A percentile compares a stretch with the other conserved stretches of the same genome.
Evolutionary conservation across 2,113 vertebrate genomes (phyloP).

Genomic region (Elephantulus edwardii): DNA sequence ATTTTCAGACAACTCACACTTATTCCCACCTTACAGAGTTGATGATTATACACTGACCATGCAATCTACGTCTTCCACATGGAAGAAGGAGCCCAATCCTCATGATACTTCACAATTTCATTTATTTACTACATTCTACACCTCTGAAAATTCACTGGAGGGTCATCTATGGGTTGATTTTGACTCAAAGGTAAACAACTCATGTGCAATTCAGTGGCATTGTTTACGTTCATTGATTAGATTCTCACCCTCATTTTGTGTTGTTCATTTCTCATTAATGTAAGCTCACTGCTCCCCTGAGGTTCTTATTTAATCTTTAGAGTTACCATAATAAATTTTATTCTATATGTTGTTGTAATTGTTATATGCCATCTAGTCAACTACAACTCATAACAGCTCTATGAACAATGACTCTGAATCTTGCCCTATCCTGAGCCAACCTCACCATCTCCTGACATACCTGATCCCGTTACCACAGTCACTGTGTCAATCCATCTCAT

Average conservation of each 20-base stretch:
- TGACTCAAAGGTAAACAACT: too few relatives aligned
- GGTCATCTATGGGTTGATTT: too few relatives aligned
- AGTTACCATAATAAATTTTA: neutral
- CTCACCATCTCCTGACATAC: too few relatives aligned
- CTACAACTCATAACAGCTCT: too few relatives aligned
- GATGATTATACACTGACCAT: neutral
- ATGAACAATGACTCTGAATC: too few relatives aligned
- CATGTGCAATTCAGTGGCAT: neutral
- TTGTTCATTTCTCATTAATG: neutral
- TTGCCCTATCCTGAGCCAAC: too few relatives aligned
- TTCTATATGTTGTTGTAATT: too few relatives aligned
- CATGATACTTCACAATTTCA: neutral
- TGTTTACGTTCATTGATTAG: neutral
- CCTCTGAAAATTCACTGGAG: too few relatives aligned
- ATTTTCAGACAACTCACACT: neutral
- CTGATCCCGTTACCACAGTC: too few relatives aligned
- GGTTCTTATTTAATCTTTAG: neutral
- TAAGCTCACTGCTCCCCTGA: neutral
- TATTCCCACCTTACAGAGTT: neutral
- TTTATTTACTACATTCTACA: neutral
- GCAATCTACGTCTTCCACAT: neutral
- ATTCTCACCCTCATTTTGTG: neutral
- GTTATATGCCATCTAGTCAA: too few relatives aligned
- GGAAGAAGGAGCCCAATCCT: neutral
- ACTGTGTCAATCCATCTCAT: too few relatives aligned